These are phyloP conservation scores for Pagetopsis macropterus DNA, from an alignment of 2,797 vertebrate species.

Conservation along the genomic window DNA sequence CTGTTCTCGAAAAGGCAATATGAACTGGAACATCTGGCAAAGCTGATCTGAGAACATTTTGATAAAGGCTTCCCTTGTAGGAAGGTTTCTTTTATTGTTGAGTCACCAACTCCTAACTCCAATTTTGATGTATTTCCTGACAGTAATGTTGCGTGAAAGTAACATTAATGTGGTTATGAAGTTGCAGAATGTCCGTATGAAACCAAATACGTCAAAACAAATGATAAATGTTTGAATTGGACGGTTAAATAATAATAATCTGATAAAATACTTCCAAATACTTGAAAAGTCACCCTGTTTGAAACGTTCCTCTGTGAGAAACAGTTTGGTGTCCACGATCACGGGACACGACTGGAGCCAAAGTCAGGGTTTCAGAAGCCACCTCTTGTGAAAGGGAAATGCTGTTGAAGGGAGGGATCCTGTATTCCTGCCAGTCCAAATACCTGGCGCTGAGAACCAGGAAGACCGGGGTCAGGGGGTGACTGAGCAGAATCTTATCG, in stretches of 20 bases:
- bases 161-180: background rate
- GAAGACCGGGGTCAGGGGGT: constrained; percentile 76
- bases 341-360: constrained; percentile 15
- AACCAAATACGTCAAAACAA: background rate
- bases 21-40: constrained; percentile 78
- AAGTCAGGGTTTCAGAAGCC: constrained; percentile 55
- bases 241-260: too few relatives aligned
- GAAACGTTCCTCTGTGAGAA: background rate
- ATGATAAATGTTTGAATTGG: too few relatives aligned
- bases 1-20: constrained; percentile 74
- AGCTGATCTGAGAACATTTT: constrained; percentile 62
- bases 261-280: constrained; percentile 5
- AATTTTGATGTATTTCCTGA: background rate
- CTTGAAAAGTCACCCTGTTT: background rate
- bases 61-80: constrained; percentile 65
- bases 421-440: constrained; percentile 77
- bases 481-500: constrained; percentile 78
- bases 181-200: background rate
- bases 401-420: constrained; percentile 74
- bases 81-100: constrained; percentile 50
- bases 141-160: background rate
- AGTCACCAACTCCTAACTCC: constrained; percentile 26
- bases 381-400: constrained; percentile 74
- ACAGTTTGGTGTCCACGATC: constrained; percentile 13
- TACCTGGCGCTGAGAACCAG: constrained; percentile 81